phyloP scores from a whole-genome alignment of 2,888 invertebrate genomes.

The Ophonus ardosiacus region DNA sequence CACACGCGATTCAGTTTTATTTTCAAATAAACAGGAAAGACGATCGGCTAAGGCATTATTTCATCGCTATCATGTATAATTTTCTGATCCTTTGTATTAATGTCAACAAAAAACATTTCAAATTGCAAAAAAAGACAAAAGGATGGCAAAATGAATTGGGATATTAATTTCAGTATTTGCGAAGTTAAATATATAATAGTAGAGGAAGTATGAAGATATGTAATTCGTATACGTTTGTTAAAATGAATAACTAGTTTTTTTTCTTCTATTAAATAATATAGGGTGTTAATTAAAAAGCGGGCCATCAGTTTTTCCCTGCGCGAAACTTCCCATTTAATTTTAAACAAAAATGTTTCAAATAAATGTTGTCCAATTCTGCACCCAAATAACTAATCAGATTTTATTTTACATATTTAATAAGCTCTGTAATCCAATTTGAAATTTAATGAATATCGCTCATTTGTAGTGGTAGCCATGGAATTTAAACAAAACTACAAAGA shows the following conservation, averaged over 20 bases:
- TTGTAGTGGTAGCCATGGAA: no score
- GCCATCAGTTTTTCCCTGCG: no score
- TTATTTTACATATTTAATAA: no score
- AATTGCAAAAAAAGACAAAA: slow-evolving; percentile 20
- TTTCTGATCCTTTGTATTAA: slow-evolving; percentile 13
- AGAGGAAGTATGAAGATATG: not conserved
- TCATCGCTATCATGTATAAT: slow-evolving; percentile 47
- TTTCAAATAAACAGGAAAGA: slow-evolving; percentile 44
- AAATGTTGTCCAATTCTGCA: no score
- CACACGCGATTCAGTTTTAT: slow-evolving; percentile 37
- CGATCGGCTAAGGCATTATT: slow-evolving; percentile 30
- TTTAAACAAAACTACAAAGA: no score
- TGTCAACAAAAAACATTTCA: slow-evolving; percentile 18
- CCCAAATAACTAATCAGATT: no score
- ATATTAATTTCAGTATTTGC: slow-evolving; percentile 9
- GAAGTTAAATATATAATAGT: not conserved
- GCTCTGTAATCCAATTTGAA: no score
- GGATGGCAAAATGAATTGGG: not conserved
- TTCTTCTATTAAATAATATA: not conserved
- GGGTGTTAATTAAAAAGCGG: no score
- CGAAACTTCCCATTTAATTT: no score
- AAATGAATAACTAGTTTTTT: not conserved
- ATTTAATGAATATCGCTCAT: no score
- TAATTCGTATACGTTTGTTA: not conserved
- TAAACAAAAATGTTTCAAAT: no score